phyloP scores from a whole-genome alignment of 2,797 vertebrate species.

The Telmatherina bonti region DNA sequence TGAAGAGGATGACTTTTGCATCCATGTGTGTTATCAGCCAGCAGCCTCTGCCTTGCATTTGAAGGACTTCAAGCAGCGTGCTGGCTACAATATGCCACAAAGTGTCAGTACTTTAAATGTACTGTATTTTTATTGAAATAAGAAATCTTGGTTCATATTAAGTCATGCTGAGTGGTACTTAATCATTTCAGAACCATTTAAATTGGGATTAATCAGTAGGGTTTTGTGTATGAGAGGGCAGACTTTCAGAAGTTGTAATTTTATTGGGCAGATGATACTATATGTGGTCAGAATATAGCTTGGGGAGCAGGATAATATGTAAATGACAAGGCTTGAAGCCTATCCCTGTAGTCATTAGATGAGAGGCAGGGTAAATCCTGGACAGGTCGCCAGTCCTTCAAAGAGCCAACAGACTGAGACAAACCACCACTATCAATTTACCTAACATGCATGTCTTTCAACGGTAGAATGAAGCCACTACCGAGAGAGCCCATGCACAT shows the following conservation, averaged over 20 bases:
- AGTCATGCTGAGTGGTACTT: not conserved
- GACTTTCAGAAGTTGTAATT: not conserved
- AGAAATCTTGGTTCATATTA: not conserved
- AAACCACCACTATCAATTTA: too few relatives aligned
- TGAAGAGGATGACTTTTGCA: constrained; percentile 41
- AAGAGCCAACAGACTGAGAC: too few relatives aligned
- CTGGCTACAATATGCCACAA: constrained; percentile 5
- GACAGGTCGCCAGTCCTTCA: too few relatives aligned
- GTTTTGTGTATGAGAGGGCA: not conserved
- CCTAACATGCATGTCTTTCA: too few relatives aligned
- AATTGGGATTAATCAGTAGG: not conserved
- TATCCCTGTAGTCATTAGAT: not conserved
- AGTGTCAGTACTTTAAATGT: not conserved
- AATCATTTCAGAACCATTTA: constrained; percentile 3
- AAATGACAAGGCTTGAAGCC: not conserved
- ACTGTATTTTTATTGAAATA: not conserved
- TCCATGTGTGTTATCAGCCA: constrained; percentile 44
- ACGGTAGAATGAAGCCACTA: too few relatives aligned
- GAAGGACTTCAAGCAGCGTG: constrained; percentile 23
- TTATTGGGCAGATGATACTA: not conserved
- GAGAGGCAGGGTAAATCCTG: too few relatives aligned
- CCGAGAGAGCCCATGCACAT: too few relatives aligned
- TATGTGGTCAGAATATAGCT: not conserved
- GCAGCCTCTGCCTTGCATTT: constrained; percentile 33
- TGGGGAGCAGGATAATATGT: not conserved